phyloP scores from a whole-genome alignment of 2,888 invertebrate genomes.

The Gymnocheta viridis region DNA sequence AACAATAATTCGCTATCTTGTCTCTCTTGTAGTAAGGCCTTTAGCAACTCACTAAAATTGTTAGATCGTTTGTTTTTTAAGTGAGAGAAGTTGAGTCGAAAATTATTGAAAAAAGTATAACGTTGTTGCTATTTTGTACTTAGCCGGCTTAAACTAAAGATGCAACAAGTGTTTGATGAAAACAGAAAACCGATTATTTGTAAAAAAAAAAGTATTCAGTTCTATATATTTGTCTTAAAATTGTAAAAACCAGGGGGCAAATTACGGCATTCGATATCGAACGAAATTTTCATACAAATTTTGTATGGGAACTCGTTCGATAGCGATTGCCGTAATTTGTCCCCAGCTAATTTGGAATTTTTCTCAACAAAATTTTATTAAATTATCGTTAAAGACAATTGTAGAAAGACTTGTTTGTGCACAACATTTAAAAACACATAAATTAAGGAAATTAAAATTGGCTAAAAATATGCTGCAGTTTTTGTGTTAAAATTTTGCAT shows the following conservation, averaged over 20 bases:
- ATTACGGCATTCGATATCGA: no score
- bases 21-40: constrained; percentile 32
- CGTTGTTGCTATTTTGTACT: not conserved
- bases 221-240: not conserved
- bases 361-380: no score
- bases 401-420: no score
- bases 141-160: constrained; percentile 45
- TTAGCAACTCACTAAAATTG: not conserved
- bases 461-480: not conserved
- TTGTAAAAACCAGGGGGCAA: no score
- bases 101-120: not conserved
- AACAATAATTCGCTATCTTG: constrained; percentile 10
- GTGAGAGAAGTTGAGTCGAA: constrained; percentile 33
- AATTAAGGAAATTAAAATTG: not conserved
- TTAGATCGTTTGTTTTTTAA: constrained; percentile 54
- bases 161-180: constrained; percentile 39
- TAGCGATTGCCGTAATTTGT: no score
- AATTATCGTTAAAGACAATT: no score
- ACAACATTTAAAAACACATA: not conserved
- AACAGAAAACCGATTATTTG: constrained; percentile 14
- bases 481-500: no score
- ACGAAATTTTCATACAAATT: no score
- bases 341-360: no score
- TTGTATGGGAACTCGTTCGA: no score
- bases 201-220: not conserved